Evolutionary conservation across 2,888 invertebrate genomes (phyloP).

Genomic region (Pecten maximus): DNA sequence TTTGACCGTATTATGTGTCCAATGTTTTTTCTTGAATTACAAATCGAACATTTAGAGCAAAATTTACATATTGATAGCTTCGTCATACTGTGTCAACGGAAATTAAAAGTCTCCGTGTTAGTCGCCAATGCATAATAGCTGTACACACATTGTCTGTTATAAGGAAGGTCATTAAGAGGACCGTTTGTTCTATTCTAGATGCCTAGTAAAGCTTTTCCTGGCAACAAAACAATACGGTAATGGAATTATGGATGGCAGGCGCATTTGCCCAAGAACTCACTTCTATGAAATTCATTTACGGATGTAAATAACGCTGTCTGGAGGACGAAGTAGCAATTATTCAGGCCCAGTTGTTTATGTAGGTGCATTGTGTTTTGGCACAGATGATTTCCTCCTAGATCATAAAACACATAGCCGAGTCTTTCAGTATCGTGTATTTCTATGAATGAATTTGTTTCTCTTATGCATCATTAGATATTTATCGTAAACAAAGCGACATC

Average conservation of each 20-base stretch:
- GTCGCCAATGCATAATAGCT: not conserved
- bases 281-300: conserved; percentile 9
- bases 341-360: not conserved
- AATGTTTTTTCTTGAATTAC: not conserved
- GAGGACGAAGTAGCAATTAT: not conserved
- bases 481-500: too few relatives aligned
- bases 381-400: not conserved
- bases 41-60: not conserved
- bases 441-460: not conserved
- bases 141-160: not conserved
- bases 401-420: not conserved
- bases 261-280: not conserved
- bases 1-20: too few relatives aligned
- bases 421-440: not conserved
- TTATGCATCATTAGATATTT: too few relatives aligned
- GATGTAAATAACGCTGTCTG: not conserved
- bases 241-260: not conserved
- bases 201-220: not conserved
- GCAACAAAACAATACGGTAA: not conserved
- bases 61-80: not conserved
- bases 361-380: not conserved
- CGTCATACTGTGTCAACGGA: not conserved
- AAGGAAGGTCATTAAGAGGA: not conserved
- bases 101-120: not conserved
- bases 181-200: not conserved